Evolutionary conservation across 2,113 vertebrate species (phyloP), one percentile per base, ranked within the genome.

Genomic region (Casuarius casuarius): DNA sequence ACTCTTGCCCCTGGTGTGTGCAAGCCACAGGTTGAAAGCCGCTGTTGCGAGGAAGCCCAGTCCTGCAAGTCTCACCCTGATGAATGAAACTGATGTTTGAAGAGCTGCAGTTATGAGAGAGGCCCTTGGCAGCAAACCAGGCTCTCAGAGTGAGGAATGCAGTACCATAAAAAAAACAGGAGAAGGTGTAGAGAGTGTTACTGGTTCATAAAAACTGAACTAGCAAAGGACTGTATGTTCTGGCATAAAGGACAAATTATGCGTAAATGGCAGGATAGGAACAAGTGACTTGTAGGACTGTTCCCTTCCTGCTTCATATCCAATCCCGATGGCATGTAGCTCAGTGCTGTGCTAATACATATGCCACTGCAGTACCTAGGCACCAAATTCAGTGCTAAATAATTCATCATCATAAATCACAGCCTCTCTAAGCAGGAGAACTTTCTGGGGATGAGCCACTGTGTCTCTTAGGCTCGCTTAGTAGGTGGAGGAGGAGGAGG

Each of bases 151-250:
- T 4, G 17, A 22, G 46, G 26, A 74, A 5, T 17, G 25, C 31
- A 2, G 35, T 31, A 21, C 31, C 29, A 0, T 18, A 23, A 35
- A 29, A 46, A 51, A 51, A 26, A 33, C 26, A 28, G 52, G 54
- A 76, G 31, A 26, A 22, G 1, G 2, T 2, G 13, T 26, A 40
- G 46, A 46, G 31, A 52, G 38, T 4, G 0, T 15, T 61, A 15
- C 22, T 48, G 72, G 38, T 46, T 48, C 5, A 2, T 8, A 5
- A 29, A 42, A 40, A 20, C 46, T 48, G 62, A 65, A 38, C 28
- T 42, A 33, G 22, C 19, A 25, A 23, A 40, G 56, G 19, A 6
- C 63, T 19, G 2, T 25, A 4, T 56, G 14, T 48, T 40, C 40
- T 48, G 48, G 9, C 18, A 12, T 6, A 19, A 46, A 76, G 42